Evolutionary conservation across 1,140 invertebrate species (phyloP), one percentile per base, ranked within the genome.

Genomic region (Habropoda laboriosa): DNA sequence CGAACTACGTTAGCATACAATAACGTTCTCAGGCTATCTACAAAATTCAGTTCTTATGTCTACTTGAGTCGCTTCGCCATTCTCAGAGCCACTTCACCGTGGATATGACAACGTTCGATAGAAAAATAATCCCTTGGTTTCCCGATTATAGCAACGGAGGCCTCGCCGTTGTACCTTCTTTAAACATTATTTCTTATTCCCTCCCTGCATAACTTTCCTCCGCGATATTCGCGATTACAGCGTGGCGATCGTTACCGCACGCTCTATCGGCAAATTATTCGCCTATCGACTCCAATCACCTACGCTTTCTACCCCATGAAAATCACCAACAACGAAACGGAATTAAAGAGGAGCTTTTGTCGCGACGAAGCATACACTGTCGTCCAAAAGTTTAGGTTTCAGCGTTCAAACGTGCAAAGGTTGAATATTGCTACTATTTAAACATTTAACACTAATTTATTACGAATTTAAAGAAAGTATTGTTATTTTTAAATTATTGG

Each of bases 191-290:
- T 51, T 35, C 10, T 13, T 24, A 5, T 38, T 40, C 38, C 10
- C 2, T 30, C 5, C 2, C 13, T 1, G 27, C 51, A 40, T 71
- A 71, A 42, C 18, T 71, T 57, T 42, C 7, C 18, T 13, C n/a
- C 18, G 4, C 7, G 12, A 21, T 42, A 27, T 18, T 27, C 18
- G 10, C 38, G 24, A 42, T 10, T 40, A 18, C 16, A 3, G 1
- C 24, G 7, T 2, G 10, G 5, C 5, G 8, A n/a, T 42, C 24
- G 35, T 57, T 32, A n/a, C 10, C 24, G 32, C 51, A 10, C 10
- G 24, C 1, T 71, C 27, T 27, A 71, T 42, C 49, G 53, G 30
- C 24, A 71, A 71, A 55, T 42, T 57, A 55, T 70, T 70, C 35
- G 35, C n/a, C 67, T 27, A 40, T 70, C 35, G 12, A 3, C 27